Evolutionary conservation across 2,797 vertebrate species (phyloP), one percentile per base, ranked within the genome.

Genomic region (Acanthopagrus latus): DNA sequence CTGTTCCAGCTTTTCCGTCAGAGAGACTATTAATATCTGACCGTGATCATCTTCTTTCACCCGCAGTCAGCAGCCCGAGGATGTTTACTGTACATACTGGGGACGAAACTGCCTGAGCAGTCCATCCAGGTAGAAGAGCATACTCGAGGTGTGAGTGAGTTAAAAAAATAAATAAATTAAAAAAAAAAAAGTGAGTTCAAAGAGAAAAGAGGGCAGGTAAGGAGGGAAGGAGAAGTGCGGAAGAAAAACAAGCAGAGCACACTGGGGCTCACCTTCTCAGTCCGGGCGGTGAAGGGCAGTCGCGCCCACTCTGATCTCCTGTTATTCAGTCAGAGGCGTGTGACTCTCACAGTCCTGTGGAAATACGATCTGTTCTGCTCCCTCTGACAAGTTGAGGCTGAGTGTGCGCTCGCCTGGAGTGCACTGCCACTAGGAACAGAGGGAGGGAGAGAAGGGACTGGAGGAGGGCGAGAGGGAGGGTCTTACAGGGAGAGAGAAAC

Each of bases 391-490:
- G 70, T 71, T 65, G 74, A 41, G 63, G 64, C 56, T 47, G 38
- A 78, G 63, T 82, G 80, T 72, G 67, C 47, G 63, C 48, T 27
- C 3, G 55, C 16, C 55, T 64, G 38, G 46, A 74, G 25, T 75
- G 60, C 23, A 74, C 69, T 67, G 71, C 14, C 47, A 52, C 41
- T 47, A 9, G 65, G 59, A 43, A 16, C 17, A 21, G 72, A 76
- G 70, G 68, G 81, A 79, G 84, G 59, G 68, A 54, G 65, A 62
- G 50, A 54, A 21, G 1, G 21, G 73, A 74, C 3, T 5, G 58
- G 25, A 69, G 59, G 65, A 74, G 79, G 46, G 59, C 76, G 27
- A 54, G 23, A 81, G 85, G 88, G 91, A 86, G 86, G 80, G 80
- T 77, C 78, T 57, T 71, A 71, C 23, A 78, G 50, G 21, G 43